Percentiles rank a stretch among this genome's conserved stretches.
These are phyloP conservation scores for Creontiades dilutus DNA, from an alignment of 2,888 invertebrate genomes.

Conservation along the genomic window DNA sequence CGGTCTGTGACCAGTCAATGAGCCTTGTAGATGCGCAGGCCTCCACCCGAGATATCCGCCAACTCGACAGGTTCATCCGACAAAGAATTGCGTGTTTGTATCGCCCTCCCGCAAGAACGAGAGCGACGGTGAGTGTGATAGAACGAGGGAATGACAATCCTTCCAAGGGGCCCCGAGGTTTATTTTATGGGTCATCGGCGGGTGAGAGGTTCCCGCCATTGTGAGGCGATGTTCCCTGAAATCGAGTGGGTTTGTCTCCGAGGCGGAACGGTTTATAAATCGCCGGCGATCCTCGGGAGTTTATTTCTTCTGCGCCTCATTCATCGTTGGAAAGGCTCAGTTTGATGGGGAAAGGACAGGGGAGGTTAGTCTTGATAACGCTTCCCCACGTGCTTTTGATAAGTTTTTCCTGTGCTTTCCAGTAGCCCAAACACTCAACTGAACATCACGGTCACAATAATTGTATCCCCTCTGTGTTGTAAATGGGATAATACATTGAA, in stretches of 20 bases:
- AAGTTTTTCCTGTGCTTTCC: too few relatives aligned
- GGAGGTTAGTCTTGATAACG: not conserved
- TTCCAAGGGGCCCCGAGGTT: constrained; percentile 37
- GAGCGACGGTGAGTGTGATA: not conserved
- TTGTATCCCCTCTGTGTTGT: too few relatives aligned
- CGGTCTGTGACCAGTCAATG: not conserved
- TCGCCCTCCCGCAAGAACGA: not conserved
- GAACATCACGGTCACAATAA: too few relatives aligned
- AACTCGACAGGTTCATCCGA: not conserved
- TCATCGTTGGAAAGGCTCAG: not conserved
- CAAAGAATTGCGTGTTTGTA: not conserved
- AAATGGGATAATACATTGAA: too few relatives aligned
- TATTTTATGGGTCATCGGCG: constrained; percentile 57
- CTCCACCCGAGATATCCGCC: not conserved
- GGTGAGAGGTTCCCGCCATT: not conserved
- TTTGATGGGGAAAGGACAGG: not conserved
- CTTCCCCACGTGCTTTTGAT: too few relatives aligned
- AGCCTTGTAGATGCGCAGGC: not conserved
- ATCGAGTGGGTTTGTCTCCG: constrained; percentile 48
- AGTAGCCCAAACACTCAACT: too few relatives aligned
- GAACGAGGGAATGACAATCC: not conserved
- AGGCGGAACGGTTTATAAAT: constrained; percentile 19
- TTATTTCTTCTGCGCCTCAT: constrained; percentile 10
- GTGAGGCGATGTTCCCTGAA: constrained; percentile 53
- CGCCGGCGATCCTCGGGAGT: constrained; percentile 7